Evolutionary conservation across 2,113 vertebrate species (phyloP), one percentile per base, ranked within the genome.

Genomic region (Amphilophus citrinellus): DNA sequence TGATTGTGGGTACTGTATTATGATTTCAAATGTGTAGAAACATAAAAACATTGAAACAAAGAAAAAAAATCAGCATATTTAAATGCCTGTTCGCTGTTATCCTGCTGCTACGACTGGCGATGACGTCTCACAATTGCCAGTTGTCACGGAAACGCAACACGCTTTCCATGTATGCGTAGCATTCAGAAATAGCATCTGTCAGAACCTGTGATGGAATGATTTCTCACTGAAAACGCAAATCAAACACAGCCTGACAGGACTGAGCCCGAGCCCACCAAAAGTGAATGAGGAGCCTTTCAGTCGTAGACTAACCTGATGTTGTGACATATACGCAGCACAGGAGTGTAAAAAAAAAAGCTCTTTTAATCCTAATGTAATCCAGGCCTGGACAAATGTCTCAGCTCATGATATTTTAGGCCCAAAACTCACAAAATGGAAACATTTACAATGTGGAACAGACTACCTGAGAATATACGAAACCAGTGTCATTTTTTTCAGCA

Each of bases 151-250:
- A 73, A 56, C 32, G 47, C 47, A 73, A 35, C 47, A 73, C 0
- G 68, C 27, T 73, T 73, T 71, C 66, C 24, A 0, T 59, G 35
- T 27, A 37, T 32, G 22, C 35, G 14, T 24, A 53, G 44, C 44
- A 20, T 39, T 56, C 77, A 65, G 20, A 65, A 79, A 32, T 37
- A 37, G 61, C 47, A 57, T 79, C 47, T 56, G 61, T 65, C 32
- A 65, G 47, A 79, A 56, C n/a, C 10, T 57, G 47, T 56, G 77
- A 30, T 80, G 35, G 78, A 80, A 56, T 80, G 35, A 66, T 80
- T 80, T 66, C 22, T 32, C 47, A 65, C n/a, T 24, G 44, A 30
- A 77, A 77, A 44, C 18, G n/a, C 22, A 77, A 57, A 77, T 77
- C 60, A 60, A 77, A 30, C 17, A n/a, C n/a, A 60, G 76, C 44